Conservation (phyloP, 2,113 vertebrate genomes). For the Fregetta grallaria region DNA sequence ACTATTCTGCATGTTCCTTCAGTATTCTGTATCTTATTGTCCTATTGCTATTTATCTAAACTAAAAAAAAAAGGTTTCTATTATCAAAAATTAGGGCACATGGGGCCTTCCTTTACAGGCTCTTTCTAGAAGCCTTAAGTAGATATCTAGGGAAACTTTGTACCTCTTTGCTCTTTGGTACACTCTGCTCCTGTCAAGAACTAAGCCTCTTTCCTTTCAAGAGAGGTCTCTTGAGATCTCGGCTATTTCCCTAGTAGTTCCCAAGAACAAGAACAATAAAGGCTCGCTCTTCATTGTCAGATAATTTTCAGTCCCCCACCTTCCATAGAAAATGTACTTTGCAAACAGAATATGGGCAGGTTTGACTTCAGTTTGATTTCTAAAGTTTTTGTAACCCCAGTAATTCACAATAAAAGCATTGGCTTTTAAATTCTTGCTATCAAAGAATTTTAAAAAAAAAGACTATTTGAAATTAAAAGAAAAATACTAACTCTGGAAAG, state of each 20-base stretch:
- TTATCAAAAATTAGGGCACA: not conserved
- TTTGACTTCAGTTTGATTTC: not conserved
- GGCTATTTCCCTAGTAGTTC: constrained; percentile 23
- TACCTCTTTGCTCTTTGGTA: not conserved
- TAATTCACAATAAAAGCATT: not conserved
- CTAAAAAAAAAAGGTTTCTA: not conserved
- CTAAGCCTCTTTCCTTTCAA: not conserved
- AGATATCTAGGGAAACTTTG: not conserved
- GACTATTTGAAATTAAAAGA: not conserved
- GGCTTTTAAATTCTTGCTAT: not conserved
- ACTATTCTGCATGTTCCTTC: not conserved
- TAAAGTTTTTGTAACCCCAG: not conserved
- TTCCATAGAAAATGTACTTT: not conserved
- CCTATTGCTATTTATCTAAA: not conserved
- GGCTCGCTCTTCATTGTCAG: not conserved
- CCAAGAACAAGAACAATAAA: not conserved
- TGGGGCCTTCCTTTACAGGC: not conserved
- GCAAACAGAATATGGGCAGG: not conserved
- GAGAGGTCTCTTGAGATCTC: constrained; percentile 25
- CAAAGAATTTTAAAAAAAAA: not conserved
- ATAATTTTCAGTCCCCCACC: not conserved
- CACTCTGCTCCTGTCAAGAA: not conserved
- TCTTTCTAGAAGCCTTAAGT: not conserved
- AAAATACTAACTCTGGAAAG: not conserved
- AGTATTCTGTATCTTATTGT: not conserved